phyloP scores from a whole-genome alignment of 2,113 vertebrate genomes.

The Promerops cafer region DNA sequence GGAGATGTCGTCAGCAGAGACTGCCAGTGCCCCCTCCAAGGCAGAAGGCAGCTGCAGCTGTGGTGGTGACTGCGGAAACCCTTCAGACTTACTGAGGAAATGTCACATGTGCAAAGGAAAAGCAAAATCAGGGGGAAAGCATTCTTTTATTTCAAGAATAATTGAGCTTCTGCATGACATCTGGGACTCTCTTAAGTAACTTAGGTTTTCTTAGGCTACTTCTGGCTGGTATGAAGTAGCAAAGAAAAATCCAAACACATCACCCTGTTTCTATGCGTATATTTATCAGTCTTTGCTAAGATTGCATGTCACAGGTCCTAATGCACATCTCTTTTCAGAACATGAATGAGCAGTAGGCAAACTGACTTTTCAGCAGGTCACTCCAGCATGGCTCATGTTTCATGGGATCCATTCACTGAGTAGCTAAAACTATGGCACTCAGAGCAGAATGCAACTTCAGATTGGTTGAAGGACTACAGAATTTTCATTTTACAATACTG shows the following conservation, averaged over 20 bases:
- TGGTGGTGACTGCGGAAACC: not conserved
- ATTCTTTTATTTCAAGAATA: constrained; percentile 12
- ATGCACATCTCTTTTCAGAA: not conserved
- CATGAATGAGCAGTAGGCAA: not conserved
- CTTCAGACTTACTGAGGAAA: not conserved
- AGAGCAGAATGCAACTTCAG: not conserved
- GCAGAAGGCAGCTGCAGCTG: not conserved
- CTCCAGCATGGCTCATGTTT: constrained; percentile 33
- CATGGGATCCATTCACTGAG: not conserved
- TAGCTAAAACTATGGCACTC: not conserved
- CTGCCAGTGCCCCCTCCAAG: not conserved
- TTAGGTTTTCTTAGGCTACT: not conserved
- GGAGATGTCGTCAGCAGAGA: not conserved
- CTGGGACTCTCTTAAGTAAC: not conserved
- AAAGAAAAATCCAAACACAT: not conserved
- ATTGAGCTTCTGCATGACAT: constrained; percentile 31
- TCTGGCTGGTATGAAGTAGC: not conserved
- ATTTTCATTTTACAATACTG: constrained; percentile 21
- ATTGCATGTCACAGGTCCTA: constrained; percentile 9
- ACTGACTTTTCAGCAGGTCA: not conserved
- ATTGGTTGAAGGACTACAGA: constrained; percentile 4
- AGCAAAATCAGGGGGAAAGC: not conserved
- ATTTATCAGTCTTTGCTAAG: constrained; percentile 2
- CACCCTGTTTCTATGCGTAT: not conserved
- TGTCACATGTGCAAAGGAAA: not conserved